Base-by-base conservation (phyloP, 1,140 invertebrate genomes). In the Agraylea sexmaculata region DNA sequence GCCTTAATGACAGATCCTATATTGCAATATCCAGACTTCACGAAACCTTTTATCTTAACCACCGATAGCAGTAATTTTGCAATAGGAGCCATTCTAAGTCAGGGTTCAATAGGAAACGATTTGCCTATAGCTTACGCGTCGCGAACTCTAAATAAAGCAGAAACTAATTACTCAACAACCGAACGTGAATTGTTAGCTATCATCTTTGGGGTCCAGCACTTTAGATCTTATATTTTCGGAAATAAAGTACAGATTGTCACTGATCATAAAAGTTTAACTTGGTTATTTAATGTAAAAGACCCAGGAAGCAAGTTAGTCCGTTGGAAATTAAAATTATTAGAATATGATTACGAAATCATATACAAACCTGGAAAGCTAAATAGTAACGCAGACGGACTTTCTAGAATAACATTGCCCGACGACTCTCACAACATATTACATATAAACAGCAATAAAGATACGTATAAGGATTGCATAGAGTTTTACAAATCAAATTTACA, bases 111-210 rank as follows among this genome's bases (percentile, higher is more conserved):
- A 10, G 32, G 25, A 7, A 23, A 37, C 19, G 51, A 51, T 30
- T 13, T 37, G 31, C 59, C 60, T 0, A 55, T 64, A 16, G 51
- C 52, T 2, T 69, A 59, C 44, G 56, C 57, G 1, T 63, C 56
- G 28, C 44, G 60, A 38, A 55, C 51, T 8, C 44, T 70, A 28
- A 63, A 57, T 46, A 45, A 53, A 39, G 51, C 56, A 2, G 60
- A 71, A 53, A 47, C 18, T 32, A 61, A 60, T 45, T 70, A 61
- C 37, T 51, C 40, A 5, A 57, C 50, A 7, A 63, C 55, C 22
- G 58, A 68, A 53, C 60, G 63, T 44, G 68, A 75, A 59, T 50
- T 67, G 30, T 45, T 75, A 15, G 69, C 66, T 2, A 58, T 74
- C 7, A 53, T 75, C 1, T 68, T 58, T 57, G 57, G 56, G 7